Evolutionary conservation across 2,113 vertebrate species (phyloP).

Genomic region (Corythoichthys intestinalis): DNA sequence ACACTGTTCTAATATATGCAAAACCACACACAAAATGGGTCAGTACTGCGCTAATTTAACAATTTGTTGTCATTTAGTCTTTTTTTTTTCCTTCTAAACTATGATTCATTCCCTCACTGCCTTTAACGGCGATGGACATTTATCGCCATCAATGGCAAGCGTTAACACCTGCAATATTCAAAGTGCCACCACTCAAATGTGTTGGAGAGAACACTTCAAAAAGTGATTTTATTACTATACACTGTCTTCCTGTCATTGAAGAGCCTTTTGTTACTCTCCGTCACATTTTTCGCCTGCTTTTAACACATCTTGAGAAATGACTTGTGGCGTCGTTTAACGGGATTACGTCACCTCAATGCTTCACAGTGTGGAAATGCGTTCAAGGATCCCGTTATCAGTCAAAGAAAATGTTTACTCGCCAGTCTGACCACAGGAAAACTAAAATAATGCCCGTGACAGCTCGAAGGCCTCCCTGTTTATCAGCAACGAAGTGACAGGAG

Average conservation of each 20-base stretch:
- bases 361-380: constrained; percentile 6
- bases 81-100: too few relatives aligned
- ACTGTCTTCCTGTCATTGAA: constrained; percentile 1
- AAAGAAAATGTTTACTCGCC: constrained; percentile 53
- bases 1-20: too few relatives aligned
- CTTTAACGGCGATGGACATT: too few relatives aligned
- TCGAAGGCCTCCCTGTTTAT: constrained; percentile 60
- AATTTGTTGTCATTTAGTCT: too few relatives aligned
- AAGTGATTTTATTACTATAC: constrained; percentile 1
- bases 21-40: too few relatives aligned
- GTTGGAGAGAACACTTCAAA: background rate
- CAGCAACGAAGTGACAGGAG: constrained; percentile 37
- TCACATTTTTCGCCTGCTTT: background rate
- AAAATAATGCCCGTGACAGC: constrained; percentile 49
- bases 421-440: constrained; percentile 42
- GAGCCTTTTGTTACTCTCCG: background rate
- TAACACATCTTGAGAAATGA: background rate
- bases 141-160: too few relatives aligned
- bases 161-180: too few relatives aligned
- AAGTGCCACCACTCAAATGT: too few relatives aligned
- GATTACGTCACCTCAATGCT: background rate
- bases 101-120: too few relatives aligned
- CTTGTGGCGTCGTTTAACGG: background rate
- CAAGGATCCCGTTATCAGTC: constrained; percentile 45
- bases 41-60: too few relatives aligned